A percentile compares a stretch with the other conserved stretches of the same genome.
Conservation (phyloP, 2,888 invertebrate genomes). For the Oscheius sp. region DNA sequence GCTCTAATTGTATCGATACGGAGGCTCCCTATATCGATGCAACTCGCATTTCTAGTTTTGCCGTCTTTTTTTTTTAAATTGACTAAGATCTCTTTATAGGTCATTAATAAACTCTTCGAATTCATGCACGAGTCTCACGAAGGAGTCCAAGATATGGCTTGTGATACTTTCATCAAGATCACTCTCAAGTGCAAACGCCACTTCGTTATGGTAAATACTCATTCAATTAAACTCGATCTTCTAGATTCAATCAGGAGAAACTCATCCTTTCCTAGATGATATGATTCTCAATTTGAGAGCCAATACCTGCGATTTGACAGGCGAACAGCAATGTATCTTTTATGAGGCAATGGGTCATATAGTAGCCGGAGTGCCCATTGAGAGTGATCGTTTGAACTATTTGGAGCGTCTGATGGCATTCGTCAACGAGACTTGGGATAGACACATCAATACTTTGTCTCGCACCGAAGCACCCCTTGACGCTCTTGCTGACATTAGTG, state of each 20-base stretch:
- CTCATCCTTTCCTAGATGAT: constrained; percentile 97
- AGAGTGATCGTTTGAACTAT: constrained; percentile 82
- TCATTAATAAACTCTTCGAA: constrained; percentile 97
- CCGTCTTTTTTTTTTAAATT: too few species aligned
- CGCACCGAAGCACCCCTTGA: constrained; percentile 68
- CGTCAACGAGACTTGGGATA: constrained; percentile 99
- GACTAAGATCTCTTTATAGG: constrained; percentile 31
- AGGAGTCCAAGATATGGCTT: constrained; percentile 97
- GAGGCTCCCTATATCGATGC: too few species aligned
- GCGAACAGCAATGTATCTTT: constrained; percentile 96
- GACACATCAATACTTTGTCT: constrained; percentile 89
- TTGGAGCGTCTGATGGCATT: constrained; percentile 97
- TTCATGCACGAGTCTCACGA: constrained; percentile 99
- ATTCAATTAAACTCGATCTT: neutral
- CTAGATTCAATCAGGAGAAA: constrained; percentile 92
- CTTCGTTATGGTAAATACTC: constrained; percentile 81
- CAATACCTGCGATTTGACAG: constrained; percentile 97
- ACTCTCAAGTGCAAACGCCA: constrained; percentile 96
- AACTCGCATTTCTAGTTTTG: too few species aligned
- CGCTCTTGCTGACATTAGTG: constrained; percentile 75
- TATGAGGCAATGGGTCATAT: constrained; percentile 99
- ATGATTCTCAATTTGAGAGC: constrained; percentile 93
- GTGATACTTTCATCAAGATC: constrained; percentile 99
- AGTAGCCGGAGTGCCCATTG: constrained; percentile 83
- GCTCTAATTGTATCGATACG: too few species aligned